Evolutionary conservation across 2,888 invertebrate species (phyloP).

Genomic region (Brassicogethes aeneus): DNA sequence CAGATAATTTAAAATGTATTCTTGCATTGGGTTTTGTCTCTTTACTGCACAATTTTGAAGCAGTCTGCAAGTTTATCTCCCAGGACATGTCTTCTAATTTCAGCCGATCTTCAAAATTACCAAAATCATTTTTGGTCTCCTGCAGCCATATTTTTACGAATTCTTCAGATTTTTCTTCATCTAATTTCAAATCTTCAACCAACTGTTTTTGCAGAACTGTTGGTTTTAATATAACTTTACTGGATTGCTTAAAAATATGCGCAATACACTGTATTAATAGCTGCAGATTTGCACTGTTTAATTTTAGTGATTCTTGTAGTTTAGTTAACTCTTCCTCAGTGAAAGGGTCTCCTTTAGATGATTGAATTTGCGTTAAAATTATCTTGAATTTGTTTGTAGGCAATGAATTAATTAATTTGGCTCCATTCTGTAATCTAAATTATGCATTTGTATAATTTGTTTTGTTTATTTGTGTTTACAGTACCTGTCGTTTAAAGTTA

Average conservation of each 20-base stretch:
- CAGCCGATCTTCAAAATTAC: constrained; percentile 40
- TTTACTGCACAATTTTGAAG: constrained; percentile 41
- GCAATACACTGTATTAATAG: constrained; percentile 28
- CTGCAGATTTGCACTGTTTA: constrained; percentile 22
- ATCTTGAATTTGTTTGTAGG: constrained; percentile 24
- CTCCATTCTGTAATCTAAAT: constrained; percentile 28
- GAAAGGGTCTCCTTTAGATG: constrained; percentile 21
- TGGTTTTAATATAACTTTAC: constrained; percentile 47
- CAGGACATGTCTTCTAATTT: constrained; percentile 47
- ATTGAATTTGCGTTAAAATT: constrained; percentile 25
- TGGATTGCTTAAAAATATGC: constrained; percentile 43
- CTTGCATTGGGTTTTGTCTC: constrained; percentile 42
- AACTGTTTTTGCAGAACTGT: constrained; percentile 45
- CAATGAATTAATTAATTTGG: constrained; percentile 29
- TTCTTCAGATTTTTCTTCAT: constrained; percentile 46
- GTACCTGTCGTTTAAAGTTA: no score
- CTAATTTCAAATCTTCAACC: constrained; percentile 41
- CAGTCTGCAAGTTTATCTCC: constrained; percentile 47
- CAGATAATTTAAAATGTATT: constrained; percentile 40
- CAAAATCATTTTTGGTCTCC: constrained; percentile 44
- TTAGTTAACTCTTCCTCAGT: constrained; percentile 25
- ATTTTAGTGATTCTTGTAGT: constrained; percentile 25
- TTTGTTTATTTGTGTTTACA: not conserved
- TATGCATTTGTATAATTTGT: no score
- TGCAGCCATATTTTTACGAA: constrained; percentile 47